These are phyloP conservation scores for Chondrosia reniformis DNA, from an alignment of 37 sponge, comb jelly and placozoan species.

Conservation along the genomic window DNA sequence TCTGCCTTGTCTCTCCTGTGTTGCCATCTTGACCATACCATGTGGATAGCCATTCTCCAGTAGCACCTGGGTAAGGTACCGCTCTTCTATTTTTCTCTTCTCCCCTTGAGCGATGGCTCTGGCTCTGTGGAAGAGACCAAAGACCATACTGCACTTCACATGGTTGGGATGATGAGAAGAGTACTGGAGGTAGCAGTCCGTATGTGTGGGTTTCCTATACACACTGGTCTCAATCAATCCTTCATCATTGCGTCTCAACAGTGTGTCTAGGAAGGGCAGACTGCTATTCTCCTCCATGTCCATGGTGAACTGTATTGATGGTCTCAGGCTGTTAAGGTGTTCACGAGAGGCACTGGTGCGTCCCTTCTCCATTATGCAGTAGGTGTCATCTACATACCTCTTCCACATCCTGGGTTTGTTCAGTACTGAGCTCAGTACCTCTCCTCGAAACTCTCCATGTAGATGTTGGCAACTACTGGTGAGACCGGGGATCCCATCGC, in stretches of 20 bases:
- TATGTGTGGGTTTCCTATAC: constrained; percentile 4
- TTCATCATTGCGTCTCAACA: neutral
- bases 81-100: neutral
- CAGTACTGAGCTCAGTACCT: neutral
- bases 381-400: constrained; percentile 30
- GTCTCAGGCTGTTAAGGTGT: neutral
- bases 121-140: constrained; percentile 6
- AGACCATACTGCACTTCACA: neutral
- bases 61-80: constrained; percentile 6
- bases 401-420: neutral
- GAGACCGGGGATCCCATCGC: constrained; percentile 40
- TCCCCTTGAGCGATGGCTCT: constrained; percentile 1
- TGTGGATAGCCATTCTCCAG: constrained; percentile 11
- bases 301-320: constrained; percentile 21
- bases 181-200: constrained; percentile 11
- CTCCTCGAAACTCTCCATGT: constrained; percentile 30
- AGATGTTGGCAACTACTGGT: constrained; percentile 28
- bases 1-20: neutral
- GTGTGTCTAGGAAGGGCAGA: constrained; percentile 19
- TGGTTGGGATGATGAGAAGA: neutral
- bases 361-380: constrained; percentile 12
- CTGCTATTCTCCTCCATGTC: neutral
- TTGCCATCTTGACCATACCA: neutral
- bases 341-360: neutral
- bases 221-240: neutral